Conservation (phyloP, 2,888 invertebrate genomes). For the Drymonia ruficornis region DNA sequence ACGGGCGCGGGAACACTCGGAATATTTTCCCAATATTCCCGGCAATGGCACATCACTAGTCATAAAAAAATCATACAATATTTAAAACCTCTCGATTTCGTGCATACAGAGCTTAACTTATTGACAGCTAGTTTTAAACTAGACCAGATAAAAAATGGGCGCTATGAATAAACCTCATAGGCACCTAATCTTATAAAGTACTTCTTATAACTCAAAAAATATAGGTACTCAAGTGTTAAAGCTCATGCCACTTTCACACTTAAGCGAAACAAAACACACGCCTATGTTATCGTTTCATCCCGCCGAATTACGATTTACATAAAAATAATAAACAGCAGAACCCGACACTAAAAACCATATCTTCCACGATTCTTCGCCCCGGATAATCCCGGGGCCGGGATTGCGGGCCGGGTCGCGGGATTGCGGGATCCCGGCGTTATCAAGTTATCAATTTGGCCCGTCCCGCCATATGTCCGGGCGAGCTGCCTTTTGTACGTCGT, state of each 20-base stretch:
- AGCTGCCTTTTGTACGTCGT: slow-evolving; percentile 19
- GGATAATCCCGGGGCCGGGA: slow-evolving; percentile 52
- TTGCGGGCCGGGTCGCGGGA: slow-evolving; percentile 44
- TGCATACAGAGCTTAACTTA: too few species aligned
- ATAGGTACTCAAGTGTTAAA: slow-evolving; percentile 11
- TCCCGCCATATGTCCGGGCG: slow-evolving; percentile 38
- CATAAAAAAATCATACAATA: too few species aligned
- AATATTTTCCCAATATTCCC: too few species aligned
- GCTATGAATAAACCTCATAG: too few species aligned
- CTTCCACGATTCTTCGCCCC: slow-evolving; percentile 47
- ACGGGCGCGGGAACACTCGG: too few species aligned
- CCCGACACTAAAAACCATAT: slow-evolving; percentile 46
- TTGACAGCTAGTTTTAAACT: too few species aligned
- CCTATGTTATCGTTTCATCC: slow-evolving; percentile 65
- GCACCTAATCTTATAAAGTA: too few species aligned
- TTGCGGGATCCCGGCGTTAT: slow-evolving; percentile 59
- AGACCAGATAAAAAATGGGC: too few species aligned
- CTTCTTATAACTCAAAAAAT: too few species aligned
- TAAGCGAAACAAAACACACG: slow-evolving; percentile 33
- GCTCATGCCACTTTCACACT: slow-evolving; percentile 16
- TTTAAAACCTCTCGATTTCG: too few species aligned
- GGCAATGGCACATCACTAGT: too few species aligned
- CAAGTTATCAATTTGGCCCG: slow-evolving; percentile 76
- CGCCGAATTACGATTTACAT: slow-evolving; percentile 65
- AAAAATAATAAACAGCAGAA: slow-evolving; percentile 51